A percentile compares a stretch with the other conserved stretches of the same genome.
These are phyloP conservation scores for Forbesichthys agassizii DNA, from an alignment of 2,113 vertebrate species.

Conservation along the genomic window DNA sequence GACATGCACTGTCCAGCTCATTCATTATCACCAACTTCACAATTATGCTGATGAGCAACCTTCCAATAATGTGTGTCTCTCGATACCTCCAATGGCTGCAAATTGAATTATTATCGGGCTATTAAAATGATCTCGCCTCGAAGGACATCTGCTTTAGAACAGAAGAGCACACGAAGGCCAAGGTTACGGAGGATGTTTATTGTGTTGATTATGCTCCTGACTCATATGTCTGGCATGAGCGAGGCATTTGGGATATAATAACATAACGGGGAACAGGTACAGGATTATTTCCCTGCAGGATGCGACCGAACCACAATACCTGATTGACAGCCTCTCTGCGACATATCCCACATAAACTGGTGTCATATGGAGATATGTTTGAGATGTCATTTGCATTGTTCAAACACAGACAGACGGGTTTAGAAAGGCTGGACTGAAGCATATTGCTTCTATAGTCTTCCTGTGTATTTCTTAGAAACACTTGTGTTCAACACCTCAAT, in stretches of 20 bases:
- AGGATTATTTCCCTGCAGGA: conserved; percentile 46
- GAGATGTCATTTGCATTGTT: conserved; percentile 6
- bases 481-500: conserved; percentile 46
- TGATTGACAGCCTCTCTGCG: conserved; percentile 30
- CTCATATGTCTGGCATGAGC: conserved; percentile 42
- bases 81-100: background rate
- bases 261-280: conserved; percentile 37
- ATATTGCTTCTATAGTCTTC: background rate
- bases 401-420: too few relatives aligned
- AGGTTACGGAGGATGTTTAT: conserved; percentile 15
- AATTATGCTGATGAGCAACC: background rate
- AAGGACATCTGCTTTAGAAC: background rate
- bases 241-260: conserved; percentile 28
- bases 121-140: background rate
- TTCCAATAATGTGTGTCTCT: background rate
- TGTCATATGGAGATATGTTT: conserved; percentile 31
- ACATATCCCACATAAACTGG: background rate
- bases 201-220: conserved; percentile 37
- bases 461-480: conserved; percentile 11
- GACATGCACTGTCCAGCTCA: background rate
- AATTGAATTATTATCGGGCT: background rate
- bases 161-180: conserved; percentile 2
- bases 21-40: background rate
- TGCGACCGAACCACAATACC: conserved; percentile 31
- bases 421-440: too few relatives aligned